Evolutionary conservation across 2,888 invertebrate species (phyloP), one percentile per base, ranked within the genome.

Genomic region (Agrochola lychnidis): DNA sequence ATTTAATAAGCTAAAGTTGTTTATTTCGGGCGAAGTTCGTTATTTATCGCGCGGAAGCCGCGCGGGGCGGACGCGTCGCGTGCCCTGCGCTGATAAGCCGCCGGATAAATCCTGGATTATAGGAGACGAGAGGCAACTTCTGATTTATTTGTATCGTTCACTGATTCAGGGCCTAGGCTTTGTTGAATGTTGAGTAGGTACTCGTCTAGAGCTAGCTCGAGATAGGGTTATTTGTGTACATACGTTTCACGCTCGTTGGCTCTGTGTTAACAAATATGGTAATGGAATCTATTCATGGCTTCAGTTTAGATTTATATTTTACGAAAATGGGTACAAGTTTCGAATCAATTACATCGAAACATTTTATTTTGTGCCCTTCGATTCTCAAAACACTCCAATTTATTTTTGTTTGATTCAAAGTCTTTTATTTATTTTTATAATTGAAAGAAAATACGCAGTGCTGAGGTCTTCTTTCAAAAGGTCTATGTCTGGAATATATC

Each of bases 1-100:
- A 79, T 86, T 79, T 84, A 84, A 84, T 84, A 83, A 83, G 79
- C 73, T 66, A 73, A 86, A 86, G 86, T 83, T 82, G 86, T 76
- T 84, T 85, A 83, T 83, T 85, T 79, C 76, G 69, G 64, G 16
- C 67, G 73, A 79, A 86, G 80, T 86, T 84, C 30, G 80, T 81
- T 84, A 84, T 84, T 87, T 82, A 84, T 85, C 82, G 87, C 69
- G 73, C 77, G 73, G 76, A 78, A 86, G 81, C 68, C 71, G 84
- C 12, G 36, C 64, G 67, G 67, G 45, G 83, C 76, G 83, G 83
- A 76, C 86, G 84, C 73, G 76, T 79, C 83, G 86, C 81, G 63
- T 82, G 84, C 82, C 57, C 67, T 68, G 62, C 75, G 87, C 79
- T 66, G 84, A 87, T 84, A 87, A 87, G 82, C 84, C 74, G 22